phyloP scores from a whole-genome alignment of 2,797 vertebrate genomes.

The Periophthalmus magnuspinnatus region DNA sequence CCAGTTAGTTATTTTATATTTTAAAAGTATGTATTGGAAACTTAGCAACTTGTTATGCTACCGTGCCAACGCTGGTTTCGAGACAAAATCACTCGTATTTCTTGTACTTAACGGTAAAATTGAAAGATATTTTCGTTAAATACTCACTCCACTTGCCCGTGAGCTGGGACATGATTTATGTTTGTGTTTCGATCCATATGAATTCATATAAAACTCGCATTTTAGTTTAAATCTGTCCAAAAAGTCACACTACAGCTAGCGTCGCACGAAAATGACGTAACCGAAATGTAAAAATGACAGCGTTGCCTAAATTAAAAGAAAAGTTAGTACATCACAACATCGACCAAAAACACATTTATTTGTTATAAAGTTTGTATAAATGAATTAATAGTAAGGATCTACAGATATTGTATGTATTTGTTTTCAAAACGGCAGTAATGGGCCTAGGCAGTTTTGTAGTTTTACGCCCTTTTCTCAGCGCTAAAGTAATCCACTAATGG shows the following conservation, averaged over 20 bases:
- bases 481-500: fast-evolving
- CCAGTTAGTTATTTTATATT: neutral
- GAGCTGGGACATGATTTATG: conserved; percentile 28
- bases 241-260: neutral
- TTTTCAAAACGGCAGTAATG: neutral
- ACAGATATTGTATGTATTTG: neutral
- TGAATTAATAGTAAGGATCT: neutral
- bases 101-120: fast-evolving
- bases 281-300: neutral
- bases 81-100: neutral
- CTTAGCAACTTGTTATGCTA: neutral
- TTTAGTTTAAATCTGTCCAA: neutral
- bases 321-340: too few species aligned
- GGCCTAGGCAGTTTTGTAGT: conserved; percentile 43
- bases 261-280: conserved; percentile 27
- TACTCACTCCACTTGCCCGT: conserved; percentile 47
- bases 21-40: neutral
- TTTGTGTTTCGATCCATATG: conserved; percentile 13
- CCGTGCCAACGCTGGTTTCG: neutral
- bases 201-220: neutral
- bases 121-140: neutral
- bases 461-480: too few species aligned
- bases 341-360: neutral
- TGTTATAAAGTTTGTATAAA: neutral
- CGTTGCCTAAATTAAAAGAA: neutral